Evolutionary conservation across 2,888 invertebrate species (phyloP), one percentile per base, ranked within the genome.

Genomic region (Mechanitis messenoides): DNA sequence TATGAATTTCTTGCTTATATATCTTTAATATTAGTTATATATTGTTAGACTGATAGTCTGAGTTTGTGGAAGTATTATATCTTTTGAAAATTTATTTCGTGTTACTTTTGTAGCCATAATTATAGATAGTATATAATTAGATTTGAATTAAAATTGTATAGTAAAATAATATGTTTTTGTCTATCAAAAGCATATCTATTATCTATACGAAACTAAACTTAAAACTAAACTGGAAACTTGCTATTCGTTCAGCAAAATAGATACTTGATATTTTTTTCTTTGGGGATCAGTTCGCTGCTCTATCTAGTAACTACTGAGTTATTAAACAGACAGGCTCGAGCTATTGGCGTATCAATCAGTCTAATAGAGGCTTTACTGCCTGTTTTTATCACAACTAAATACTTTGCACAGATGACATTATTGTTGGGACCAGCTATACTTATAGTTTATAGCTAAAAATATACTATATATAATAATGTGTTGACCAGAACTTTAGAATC

Each of bases 401-500:
- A 79, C 62, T 85, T 85, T 59, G 69, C 80, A 0, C 7, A 68
- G 0, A 56, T 83, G 2, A 73, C 77, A 0, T 35, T 58, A 1
- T 59, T 69, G 0, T 61, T 85, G 0, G 86, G 85, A 0, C 74
- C 83, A 0, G 72, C 81, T n/a, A n/a, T n/a, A n/a, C n/a, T n/a
- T n/a, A n/a, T n/a, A n/a, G n/a, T n/a, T n/a, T n/a, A n/a, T n/a
- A n/a, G n/a, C n/a, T n/a, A 0, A 61, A 70, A 0, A 82, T 79
- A 0, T 85, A 82, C 54, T 83, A 79, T 79, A 47, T 75, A 69
- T 84, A 2, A 53, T 72, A 20, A 69, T 78, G 28, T 75, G 73
- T 56, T 63, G 87, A 3, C 87, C 87, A 0, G 87, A 87, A 60
- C 87, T 86, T 2, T 86, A 85, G 86, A 81, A 50, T 76, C 75